phyloP scores from a whole-genome alignment of 2,113 vertebrate genomes.

The Caranx ignobilis region DNA sequence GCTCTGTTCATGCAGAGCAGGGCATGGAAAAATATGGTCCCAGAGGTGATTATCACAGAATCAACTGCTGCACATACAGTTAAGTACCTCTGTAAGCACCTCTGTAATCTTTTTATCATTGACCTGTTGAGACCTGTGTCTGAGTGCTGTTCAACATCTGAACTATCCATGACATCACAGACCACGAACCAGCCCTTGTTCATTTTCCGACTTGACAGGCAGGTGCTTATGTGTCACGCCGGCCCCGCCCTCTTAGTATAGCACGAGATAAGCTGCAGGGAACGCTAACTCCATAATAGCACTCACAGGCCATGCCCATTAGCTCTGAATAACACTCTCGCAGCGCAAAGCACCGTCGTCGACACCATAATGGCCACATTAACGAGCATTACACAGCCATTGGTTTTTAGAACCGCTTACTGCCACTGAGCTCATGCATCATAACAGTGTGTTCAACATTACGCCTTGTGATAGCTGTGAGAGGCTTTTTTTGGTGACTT shows the following conservation, averaged over 20 bases:
- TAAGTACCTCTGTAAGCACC: constrained; percentile 27
- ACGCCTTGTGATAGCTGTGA: constrained; percentile 24
- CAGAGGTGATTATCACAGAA: constrained; percentile 35
- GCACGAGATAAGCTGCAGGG: constrained; percentile 61
- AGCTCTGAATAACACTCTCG: constrained; percentile 75
- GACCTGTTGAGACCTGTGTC: constrained; percentile 43
- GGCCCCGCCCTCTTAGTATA: constrained; percentile 34
- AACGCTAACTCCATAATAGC: constrained; percentile 67
- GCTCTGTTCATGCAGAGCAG: neutral
- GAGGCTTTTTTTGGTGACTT: constrained; percentile 35
- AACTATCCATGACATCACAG: constrained; percentile 62
- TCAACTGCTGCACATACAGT: constrained; percentile 24
- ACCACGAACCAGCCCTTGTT: neutral
- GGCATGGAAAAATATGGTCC: constrained; percentile 8
- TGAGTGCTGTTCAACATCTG: constrained; percentile 48
- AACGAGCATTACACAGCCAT: constrained; percentile 79
- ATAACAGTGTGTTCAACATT: constrained; percentile 67
- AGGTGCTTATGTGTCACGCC: constrained; percentile 36
- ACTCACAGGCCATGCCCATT: constrained; percentile 76
- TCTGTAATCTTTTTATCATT: constrained; percentile 58
- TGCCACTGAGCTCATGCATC: constrained; percentile 73
- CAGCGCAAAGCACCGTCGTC: constrained; percentile 60
- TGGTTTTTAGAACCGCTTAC: constrained; percentile 79
- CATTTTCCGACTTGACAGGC: constrained; percentile 49
- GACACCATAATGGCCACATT: constrained; percentile 78